phyloP scores from a whole-genome alignment of 2,888 invertebrate species.

The Phorcus lineatus region DNA sequence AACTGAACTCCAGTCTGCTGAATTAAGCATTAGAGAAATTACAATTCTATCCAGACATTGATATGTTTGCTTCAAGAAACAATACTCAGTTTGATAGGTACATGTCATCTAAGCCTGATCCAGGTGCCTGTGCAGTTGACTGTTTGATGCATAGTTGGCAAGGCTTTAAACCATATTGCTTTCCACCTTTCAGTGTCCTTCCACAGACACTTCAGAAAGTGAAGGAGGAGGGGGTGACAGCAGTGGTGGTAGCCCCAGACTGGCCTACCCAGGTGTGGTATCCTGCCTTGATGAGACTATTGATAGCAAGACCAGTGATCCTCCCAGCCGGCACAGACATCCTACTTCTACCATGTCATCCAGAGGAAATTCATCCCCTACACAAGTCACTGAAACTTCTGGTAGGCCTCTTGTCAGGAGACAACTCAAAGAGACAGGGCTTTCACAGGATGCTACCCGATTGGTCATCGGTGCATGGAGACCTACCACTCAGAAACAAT shows the following conservation, averaged over 20 bases:
- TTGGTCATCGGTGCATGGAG: no score
- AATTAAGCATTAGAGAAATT: neutral
- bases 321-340: neutral
- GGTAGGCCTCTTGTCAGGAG: no score
- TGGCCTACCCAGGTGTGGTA: no score
- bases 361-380: neutral
- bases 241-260: constrained; percentile 24
- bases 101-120: constrained; percentile 33
- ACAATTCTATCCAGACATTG: constrained; percentile 11
- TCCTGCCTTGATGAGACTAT: no score
- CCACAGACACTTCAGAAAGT: constrained; percentile 30
- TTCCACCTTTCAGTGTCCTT: constrained; percentile 38
- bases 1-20: constrained; percentile 15
- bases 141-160: constrained; percentile 32
- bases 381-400: neutral
- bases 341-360: neutral
- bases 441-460: no score
- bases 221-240: constrained; percentile 23
- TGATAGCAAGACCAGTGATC: constrained; percentile 3
- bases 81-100: constrained; percentile 29
- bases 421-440: no score
- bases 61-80: constrained; percentile 38
- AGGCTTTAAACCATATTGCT: constrained; percentile 9
- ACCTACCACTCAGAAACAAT: no score
- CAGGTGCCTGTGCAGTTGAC: constrained; percentile 29